Conservation (phyloP, 2,888 invertebrate genomes). For the Ephialtes manifestator region DNA sequence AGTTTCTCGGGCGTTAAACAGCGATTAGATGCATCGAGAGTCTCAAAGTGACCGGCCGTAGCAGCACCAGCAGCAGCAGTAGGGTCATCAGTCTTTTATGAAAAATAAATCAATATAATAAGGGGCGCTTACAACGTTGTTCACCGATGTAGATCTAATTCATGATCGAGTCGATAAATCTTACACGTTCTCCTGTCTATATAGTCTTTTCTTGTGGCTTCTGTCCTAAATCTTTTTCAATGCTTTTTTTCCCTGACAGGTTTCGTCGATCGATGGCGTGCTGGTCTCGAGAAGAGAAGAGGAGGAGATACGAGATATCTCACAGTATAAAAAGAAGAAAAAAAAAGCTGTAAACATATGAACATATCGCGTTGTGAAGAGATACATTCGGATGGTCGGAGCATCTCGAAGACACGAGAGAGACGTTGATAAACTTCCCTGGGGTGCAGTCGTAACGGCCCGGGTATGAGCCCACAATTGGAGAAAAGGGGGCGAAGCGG, state of each 20-base stretch:
- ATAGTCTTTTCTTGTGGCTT: conserved; percentile 13
- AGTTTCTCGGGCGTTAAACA: conserved; percentile 38
- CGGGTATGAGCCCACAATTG: conserved; percentile 12
- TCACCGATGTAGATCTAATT: conserved; percentile 29
- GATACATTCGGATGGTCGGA: conserved; percentile 38
- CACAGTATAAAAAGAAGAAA: background rate
- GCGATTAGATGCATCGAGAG: conserved; percentile 22
- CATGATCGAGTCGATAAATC: conserved; percentile 44
- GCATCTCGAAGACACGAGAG: conserved; percentile 40
- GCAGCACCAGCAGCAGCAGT: background rate
- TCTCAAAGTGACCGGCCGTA: background rate
- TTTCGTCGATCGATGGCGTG: conserved; percentile 50
- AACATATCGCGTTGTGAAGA: conserved; percentile 40
- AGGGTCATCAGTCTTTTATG: background rate
- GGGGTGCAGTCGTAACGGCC: conserved; percentile 41
- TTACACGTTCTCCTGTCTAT: background rate
- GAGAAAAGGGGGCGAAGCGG: conserved; percentile 30
- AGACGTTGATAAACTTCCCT: conserved; percentile 63
- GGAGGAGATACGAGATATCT: conserved; percentile 29
- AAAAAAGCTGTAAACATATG: conserved; percentile 60
- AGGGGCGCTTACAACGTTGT: conserved; percentile 4
- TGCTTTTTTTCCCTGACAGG: conserved; percentile 15
- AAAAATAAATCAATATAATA: background rate
- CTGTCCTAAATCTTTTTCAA: conserved; percentile 21
- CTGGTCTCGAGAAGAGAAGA: conserved; percentile 22